Conservation (phyloP, 2,888 invertebrate genomes). For the Drosophila robusta region DNA sequence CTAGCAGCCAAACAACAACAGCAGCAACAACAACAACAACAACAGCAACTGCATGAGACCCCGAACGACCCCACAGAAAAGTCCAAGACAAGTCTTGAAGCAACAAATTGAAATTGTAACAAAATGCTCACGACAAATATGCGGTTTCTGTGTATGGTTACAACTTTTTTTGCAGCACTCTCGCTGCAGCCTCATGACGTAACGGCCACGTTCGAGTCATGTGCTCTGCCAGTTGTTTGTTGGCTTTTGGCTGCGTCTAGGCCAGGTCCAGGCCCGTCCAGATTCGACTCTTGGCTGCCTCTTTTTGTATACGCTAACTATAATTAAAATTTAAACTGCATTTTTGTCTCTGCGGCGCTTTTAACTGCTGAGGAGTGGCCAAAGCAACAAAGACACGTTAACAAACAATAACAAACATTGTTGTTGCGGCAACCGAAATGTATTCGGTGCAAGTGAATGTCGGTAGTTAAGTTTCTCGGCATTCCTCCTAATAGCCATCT, state of each 20-base stretch:
- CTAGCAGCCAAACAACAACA: constrained; percentile 14
- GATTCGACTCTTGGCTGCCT: constrained; percentile 15
- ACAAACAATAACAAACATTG: constrained; percentile 23
- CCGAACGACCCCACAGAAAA: constrained; percentile 37
- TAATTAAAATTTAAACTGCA: constrained; percentile 56
- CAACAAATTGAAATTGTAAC: constrained; percentile 78
- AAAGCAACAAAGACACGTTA: constrained; percentile 17
- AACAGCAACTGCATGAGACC: constrained; percentile 19
- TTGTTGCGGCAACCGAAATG: constrained; percentile 4
- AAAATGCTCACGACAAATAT: constrained; percentile 80
- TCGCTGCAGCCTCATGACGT: constrained; percentile 61
- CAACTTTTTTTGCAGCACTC: constrained; percentile 28
- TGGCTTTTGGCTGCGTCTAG: constrained; percentile 51
- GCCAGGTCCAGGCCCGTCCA: constrained; percentile 48
- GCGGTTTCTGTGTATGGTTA: constrained; percentile 62
- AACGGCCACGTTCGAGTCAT: constrained; percentile 73
- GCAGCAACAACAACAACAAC: constrained; percentile 5
- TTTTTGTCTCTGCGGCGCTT: constrained; percentile 45
- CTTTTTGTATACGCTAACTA: constrained; percentile 26
- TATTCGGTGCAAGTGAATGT: constrained; percentile 16
- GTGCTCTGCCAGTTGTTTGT: constrained; percentile 54
- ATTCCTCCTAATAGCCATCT: neutral
- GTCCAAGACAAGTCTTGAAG: constrained; percentile 57
- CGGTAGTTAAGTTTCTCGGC: neutral
- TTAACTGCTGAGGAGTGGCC: constrained; percentile 59